Evolutionary conservation across 2,888 invertebrate genomes (phyloP).

Genomic region (Rhopalosiphum nymphaeae): DNA sequence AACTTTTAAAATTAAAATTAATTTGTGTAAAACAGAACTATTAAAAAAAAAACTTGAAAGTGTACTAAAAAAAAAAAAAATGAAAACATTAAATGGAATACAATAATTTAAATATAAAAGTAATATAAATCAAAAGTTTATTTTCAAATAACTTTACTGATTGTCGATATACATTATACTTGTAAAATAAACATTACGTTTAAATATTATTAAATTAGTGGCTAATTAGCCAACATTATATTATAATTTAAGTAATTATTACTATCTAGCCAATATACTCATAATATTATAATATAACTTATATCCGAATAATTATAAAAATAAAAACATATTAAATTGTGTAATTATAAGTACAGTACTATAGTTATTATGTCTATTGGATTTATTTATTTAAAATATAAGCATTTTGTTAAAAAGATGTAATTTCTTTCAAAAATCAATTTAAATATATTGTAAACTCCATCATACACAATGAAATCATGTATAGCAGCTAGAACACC

Average conservation of each 20-base stretch:
- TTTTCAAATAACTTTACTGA: not conserved
- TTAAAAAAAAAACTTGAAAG: not conserved
- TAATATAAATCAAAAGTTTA: not conserved
- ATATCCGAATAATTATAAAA: no score
- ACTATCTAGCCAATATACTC: not conserved
- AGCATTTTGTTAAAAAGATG: not conserved
- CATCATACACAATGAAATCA: not conserved
- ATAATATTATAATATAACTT: no score
- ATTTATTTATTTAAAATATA: no score
- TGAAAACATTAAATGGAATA: not conserved
- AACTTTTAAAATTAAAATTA: not conserved
- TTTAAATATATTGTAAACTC: not conserved
- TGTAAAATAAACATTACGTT: not conserved
- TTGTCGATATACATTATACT: not conserved
- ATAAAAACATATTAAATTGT: no score
- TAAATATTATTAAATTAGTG: no score
- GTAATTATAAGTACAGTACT: no score
- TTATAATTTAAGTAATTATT: not conserved
- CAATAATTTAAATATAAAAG: not conserved
- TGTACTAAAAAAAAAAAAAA: not conserved
- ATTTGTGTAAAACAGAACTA: not conserved
- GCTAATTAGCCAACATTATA: not conserved
- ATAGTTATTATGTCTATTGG: no score
- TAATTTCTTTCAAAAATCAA: not conserved
- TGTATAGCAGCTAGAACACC: not conserved